phyloP scores from a whole-genome alignment of 2,113 vertebrate species.

The Elanus axillaris region DNA sequence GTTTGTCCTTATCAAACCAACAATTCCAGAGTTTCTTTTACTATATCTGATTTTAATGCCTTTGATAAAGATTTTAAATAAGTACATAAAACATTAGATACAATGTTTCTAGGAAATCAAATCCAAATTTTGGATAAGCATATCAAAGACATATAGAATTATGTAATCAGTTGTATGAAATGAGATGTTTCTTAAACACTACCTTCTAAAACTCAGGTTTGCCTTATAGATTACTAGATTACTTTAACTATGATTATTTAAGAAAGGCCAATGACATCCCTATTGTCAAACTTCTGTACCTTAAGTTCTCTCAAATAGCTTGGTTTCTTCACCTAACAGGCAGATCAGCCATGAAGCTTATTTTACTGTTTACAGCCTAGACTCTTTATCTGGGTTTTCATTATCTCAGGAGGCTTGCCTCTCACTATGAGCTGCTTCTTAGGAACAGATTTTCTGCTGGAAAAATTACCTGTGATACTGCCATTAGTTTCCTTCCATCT shows the following conservation, averaged over 20 bases:
- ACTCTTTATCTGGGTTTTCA: neutral
- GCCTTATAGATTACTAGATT: neutral
- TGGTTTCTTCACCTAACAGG: neutral
- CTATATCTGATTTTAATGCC: neutral
- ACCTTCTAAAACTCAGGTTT: neutral
- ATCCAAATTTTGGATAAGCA: neutral
- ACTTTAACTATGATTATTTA: neutral
- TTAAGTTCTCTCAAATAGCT: neutral
- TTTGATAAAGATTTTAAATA: neutral
- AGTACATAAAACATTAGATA: neutral
- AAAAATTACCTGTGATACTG: neutral
- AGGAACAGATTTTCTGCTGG: neutral
- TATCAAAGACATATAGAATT: neutral
- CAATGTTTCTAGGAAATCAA: neutral
- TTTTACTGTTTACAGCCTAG: neutral
- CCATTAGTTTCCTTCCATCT: neutral
- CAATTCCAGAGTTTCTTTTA: neutral
- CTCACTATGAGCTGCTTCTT: neutral
- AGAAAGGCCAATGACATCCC: neutral
- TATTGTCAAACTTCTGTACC: neutral
- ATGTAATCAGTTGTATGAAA: neutral
- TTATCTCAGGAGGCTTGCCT: neutral
- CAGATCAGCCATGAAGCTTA: neutral
- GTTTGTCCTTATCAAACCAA: neutral
- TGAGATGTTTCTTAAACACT: neutral